A percentile compares a stretch with the other conserved stretches of the same genome.
These are phyloP conservation scores for Sterrhoptilus dennistouni DNA, from an alignment of 2,113 vertebrate genomes.

Conservation along the genomic window DNA sequence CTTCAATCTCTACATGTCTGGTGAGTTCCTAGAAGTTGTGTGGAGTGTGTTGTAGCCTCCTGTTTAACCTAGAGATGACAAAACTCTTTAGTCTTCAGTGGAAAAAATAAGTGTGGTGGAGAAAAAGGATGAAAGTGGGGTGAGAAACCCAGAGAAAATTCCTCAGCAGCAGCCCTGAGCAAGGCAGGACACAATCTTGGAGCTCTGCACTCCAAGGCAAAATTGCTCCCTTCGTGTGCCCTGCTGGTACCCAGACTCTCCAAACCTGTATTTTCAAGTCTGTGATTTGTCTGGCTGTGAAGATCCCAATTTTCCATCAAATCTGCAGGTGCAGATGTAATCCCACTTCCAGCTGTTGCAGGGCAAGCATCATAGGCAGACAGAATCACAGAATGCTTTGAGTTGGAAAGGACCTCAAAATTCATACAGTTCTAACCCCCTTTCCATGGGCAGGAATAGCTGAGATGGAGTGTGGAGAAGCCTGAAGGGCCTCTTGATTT, in stretches of 20 bases:
- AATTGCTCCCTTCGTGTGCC: neutral
- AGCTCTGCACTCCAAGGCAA: neutral
- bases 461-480: neutral
- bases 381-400: neutral
- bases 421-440: rapidly evolving
- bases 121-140: neutral
- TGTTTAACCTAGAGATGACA: neutral
- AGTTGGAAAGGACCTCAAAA: neutral
- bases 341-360: neutral
- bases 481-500: neutral
- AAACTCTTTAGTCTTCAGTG: neutral
- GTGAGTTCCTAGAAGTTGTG: neutral
- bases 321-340: neutral
- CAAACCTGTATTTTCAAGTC: neutral
- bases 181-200: neutral
- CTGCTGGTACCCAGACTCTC: neutral
- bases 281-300: neutral
- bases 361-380: neutral
- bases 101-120: neutral
- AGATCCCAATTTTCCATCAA: neutral
- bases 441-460: neutral
- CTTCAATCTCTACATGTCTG: neutral
- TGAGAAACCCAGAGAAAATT: neutral
- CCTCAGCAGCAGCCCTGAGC: neutral
- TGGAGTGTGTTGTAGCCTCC: rapidly evolving